phyloP scores from a whole-genome alignment of 2,888 invertebrate genomes.

The Drosophila longiperda region DNA sequence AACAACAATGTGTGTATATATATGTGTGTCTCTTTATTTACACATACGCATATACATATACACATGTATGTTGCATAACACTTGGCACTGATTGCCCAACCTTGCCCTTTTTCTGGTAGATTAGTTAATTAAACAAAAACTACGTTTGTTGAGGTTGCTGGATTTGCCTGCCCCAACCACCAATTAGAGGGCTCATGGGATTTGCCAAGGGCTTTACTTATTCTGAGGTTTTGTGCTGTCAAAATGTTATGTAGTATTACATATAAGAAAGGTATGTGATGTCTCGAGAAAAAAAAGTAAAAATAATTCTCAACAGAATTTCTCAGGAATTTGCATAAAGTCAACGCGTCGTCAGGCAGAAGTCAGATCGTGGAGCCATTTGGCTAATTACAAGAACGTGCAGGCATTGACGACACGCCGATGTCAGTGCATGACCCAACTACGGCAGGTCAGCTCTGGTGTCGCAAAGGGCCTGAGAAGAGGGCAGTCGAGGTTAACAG shows the following conservation, averaged over 20 bases:
- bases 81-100: slow-evolving; percentile 3
- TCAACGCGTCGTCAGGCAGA: slow-evolving; percentile 13
- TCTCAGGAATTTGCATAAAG: background rate
- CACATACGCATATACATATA: background rate
- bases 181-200: slow-evolving; percentile 49
- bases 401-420: slow-evolving; percentile 44
- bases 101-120: slow-evolving; percentile 2
- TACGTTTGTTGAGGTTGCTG: slow-evolving; percentile 13
- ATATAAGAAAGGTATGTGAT: slow-evolving; percentile 14
- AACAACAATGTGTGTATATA: slow-evolving; percentile 13
- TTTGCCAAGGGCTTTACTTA: slow-evolving; percentile 32
- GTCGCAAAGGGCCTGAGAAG: background rate
- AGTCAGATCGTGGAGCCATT: slow-evolving; percentile 61
- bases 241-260: slow-evolving; percentile 16
- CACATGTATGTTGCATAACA: slow-evolving; percentile 1
- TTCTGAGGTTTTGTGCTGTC: slow-evolving; percentile 36
- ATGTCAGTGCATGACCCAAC: slow-evolving; percentile 26
- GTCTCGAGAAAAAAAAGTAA: slow-evolving; percentile 1
- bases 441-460: slow-evolving; percentile 23
- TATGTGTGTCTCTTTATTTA: background rate
- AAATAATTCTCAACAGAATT: slow-evolving; percentile 1
- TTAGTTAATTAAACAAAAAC: slow-evolving; percentile 69
- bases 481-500: slow-evolving; percentile 17
- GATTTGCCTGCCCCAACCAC: slow-evolving; percentile 37
- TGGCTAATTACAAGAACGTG: slow-evolving; percentile 77